A percentile compares a stretch with the other conserved stretches of the same genome.
These are phyloP conservation scores for Eurystomus glaucurus DNA, from an alignment of 2,797 vertebrate species.

Conservation along the genomic window DNA sequence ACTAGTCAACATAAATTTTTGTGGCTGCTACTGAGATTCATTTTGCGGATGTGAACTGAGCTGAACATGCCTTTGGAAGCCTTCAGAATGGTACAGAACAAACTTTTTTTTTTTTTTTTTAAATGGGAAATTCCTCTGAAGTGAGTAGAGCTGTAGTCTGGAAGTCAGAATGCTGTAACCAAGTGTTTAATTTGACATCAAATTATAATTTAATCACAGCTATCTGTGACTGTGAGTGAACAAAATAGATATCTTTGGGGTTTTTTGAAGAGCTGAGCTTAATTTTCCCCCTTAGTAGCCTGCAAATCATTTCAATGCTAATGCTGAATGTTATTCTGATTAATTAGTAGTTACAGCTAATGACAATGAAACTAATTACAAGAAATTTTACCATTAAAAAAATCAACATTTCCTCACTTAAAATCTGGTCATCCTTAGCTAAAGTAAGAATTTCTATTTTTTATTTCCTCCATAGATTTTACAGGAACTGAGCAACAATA, in stretches of 20 bases:
- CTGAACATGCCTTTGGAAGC: not conserved
- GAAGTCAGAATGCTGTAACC: not conserved
- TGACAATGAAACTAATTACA: constrained; percentile 43
- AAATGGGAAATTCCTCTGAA: not conserved
- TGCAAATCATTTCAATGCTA: constrained; percentile 1
- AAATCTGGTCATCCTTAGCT: not conserved
- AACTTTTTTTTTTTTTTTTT: too few relatives aligned
- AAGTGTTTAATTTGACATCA: constrained; percentile 16
- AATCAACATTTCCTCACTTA: not conserved
- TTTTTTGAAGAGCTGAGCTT: not conserved
- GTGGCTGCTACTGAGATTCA: not conserved
- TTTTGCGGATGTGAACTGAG: not conserved
- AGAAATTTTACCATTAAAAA: not conserved
- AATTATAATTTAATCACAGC: constrained; percentile 56
- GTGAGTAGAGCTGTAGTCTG: not conserved
- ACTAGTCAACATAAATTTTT: not conserved
- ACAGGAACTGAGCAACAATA: not conserved
- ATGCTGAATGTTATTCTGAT: constrained; percentile 6
- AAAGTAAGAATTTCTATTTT: not conserved
- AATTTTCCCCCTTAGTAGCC: constrained; percentile 39
- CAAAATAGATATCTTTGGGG: not conserved
- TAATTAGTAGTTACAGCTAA: constrained; percentile 39
- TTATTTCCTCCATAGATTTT: not conserved
- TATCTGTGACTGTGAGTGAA: constrained; percentile 34
- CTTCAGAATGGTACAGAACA: not conserved